Evolutionary conservation across 1,140 invertebrate genomes (phyloP).

Genomic region (Aphidius ervi): DNA sequence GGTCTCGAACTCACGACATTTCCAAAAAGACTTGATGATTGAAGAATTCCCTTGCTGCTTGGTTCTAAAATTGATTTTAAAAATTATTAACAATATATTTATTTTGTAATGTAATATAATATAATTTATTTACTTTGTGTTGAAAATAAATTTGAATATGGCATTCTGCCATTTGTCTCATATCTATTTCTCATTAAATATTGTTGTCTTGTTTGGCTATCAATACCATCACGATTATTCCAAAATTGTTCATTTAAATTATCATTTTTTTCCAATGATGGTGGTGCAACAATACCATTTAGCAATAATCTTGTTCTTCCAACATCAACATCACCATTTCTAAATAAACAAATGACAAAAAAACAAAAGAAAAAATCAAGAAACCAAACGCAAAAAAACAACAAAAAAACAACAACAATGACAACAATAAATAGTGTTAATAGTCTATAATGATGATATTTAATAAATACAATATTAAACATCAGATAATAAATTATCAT

Average conservation of each 20-base stretch:
- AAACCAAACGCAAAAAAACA: background rate
- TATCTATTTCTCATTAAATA: slow-evolving; percentile 61
- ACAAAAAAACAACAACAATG: background rate
- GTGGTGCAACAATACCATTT: slow-evolving; percentile 30
- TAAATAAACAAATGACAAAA: slow-evolving; percentile 28
- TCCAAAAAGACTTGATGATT: slow-evolving; percentile 41
- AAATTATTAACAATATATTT: background rate
- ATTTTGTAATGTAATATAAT: too few species aligned
- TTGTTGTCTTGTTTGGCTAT: slow-evolving; percentile 58
- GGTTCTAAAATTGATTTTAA: slow-evolving; percentile 29
- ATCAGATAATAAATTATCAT: too few species aligned
- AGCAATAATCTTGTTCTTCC: slow-evolving; percentile 32
- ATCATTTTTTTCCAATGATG: slow-evolving; percentile 33
- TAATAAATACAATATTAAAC: too few species aligned
- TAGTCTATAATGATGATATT: too few species aligned
- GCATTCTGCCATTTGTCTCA: slow-evolving; percentile 50
- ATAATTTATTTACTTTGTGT: slow-evolving; percentile 24
- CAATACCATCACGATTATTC: slow-evolving; percentile 37
- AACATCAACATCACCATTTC: slow-evolving; percentile 39
- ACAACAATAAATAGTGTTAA: background rate
- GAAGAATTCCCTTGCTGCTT: slow-evolving; percentile 38
- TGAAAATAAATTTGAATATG: slow-evolving; percentile 45
- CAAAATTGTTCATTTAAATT: slow-evolving; percentile 39
- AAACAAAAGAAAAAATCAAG: background rate
- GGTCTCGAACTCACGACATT: slow-evolving; percentile 45